A percentile compares a stretch with the other conserved stretches of the same genome.
phyloP scores from a whole-genome alignment of 2,888 invertebrate genomes.

The Eupithecia exiguata region DNA sequence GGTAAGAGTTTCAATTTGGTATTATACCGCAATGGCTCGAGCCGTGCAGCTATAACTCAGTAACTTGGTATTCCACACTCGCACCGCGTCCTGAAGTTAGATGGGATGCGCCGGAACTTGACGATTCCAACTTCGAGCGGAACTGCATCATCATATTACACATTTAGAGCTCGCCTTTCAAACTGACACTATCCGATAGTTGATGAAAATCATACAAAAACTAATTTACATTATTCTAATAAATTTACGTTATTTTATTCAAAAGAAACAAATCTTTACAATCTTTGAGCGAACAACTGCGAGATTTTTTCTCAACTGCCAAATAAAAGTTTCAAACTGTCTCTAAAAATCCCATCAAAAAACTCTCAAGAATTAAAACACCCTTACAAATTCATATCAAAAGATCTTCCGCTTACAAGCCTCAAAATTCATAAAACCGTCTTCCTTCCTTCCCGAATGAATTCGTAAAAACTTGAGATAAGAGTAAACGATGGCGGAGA shows the following conservation, averaged over 20 bases:
- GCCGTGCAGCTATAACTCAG: neutral
- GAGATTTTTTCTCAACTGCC: neutral
- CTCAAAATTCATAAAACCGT: conserved; percentile 48
- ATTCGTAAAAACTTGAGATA: conserved; percentile 63
- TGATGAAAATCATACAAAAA: neutral
- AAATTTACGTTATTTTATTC: neutral
- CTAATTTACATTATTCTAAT: neutral
- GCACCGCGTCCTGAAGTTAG: conserved; percentile 4
- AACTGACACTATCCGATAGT: neutral
- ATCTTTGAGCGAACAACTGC: neutral
- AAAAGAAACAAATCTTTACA: neutral
- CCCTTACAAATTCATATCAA: conserved; percentile 25
- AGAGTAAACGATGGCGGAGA: conserved; percentile 72
- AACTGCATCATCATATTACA: conserved; percentile 5
- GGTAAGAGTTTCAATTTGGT: neutral
- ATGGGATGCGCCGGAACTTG: conserved; percentile 22
- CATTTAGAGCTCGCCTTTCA: conserved; percentile 9
- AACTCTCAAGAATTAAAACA: conserved; percentile 23
- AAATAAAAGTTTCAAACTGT: conserved; percentile 15
- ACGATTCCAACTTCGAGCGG: conserved; percentile 16
- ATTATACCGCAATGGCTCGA: neutral
- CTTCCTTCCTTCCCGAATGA: conserved; percentile 46
- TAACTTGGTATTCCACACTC: conserved; percentile 6
- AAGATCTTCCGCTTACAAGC: conserved; percentile 39
- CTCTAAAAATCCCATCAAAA: neutral